Evolutionary conservation across 2,797 vertebrate species (phyloP), one percentile per base, ranked within the genome.

Genomic region (Myotis pilosus): DNA sequence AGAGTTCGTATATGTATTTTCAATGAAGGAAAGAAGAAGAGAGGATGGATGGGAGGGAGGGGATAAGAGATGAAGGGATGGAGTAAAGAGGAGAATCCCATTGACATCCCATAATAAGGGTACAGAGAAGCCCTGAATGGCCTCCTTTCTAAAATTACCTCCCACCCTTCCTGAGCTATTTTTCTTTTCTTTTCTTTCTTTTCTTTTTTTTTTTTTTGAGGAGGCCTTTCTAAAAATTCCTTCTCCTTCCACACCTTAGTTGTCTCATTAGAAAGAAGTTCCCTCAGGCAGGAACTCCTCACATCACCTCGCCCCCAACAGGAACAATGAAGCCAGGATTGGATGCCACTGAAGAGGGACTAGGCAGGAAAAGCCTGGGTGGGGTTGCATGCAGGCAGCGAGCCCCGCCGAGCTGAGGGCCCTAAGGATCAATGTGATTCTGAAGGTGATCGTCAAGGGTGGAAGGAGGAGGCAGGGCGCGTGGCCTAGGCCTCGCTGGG

Each of bases 351-450:
- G 25, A 78, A 49, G 53, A 86, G 79, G 89, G 75, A 64, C 57
- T 57, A 74, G 68, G 72, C 15, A 78, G 79, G 30, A 36, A 87
- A 87, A 79, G 51, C 51, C 44, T 11, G 68, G 81, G 76, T 60
- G 47, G 51, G 20, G 25, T 55, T 30, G 53, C 51, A 44, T 12
- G 60, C 69, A 93, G 49, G 79, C 23, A 64, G 38, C 3, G 9
- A 33, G 71, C 33, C 7, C 66, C 83, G 38, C 36, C 0, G 64
- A 51, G 22, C 68, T 19, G 60, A 87, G 76, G 57, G 62, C 64
- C 49, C 51, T 41, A 10, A 9, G 22, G 76, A 97, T 96, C 94
- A 96, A 30, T 8, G 2, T 96, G 93, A 97, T 97, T 96, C 25
- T 81, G 79, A 80, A 78, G 79, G 44, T 84, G 95, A 97, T 97